Evolutionary conservation across 2,888 invertebrate species (phyloP).

Genomic region (Hypolimnas misippus): DNA sequence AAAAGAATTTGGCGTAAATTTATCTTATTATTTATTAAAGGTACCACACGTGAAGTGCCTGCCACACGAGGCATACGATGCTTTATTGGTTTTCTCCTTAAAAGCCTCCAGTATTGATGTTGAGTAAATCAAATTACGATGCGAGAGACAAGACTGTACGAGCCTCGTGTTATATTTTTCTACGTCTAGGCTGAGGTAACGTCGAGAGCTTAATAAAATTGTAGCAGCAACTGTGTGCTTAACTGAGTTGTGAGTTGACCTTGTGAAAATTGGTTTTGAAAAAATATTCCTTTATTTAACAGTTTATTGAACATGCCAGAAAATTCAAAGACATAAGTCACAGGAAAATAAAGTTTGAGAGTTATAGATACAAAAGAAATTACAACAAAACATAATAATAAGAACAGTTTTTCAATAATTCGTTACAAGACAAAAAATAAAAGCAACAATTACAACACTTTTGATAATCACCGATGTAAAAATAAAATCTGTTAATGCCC

Average conservation of each 20-base stretch:
- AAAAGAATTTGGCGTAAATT: background rate
- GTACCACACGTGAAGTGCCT: constrained; percentile 10
- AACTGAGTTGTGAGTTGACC: constrained; percentile 24
- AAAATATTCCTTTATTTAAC: too few relatives aligned
- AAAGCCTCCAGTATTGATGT: constrained; percentile 56
- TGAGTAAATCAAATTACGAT: constrained; percentile 60
- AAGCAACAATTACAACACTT: too few relatives aligned
- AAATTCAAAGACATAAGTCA: too few relatives aligned
- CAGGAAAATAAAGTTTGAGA: too few relatives aligned
- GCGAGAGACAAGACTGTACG: constrained; percentile 28
- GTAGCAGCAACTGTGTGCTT: constrained; percentile 20
- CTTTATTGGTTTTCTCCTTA: constrained; percentile 59
- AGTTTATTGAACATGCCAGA: too few relatives aligned
- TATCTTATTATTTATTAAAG: constrained; percentile 6
- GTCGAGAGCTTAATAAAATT: constrained; percentile 25
- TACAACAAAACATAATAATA: too few relatives aligned
- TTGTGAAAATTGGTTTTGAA: background rate
- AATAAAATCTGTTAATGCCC: too few relatives aligned
- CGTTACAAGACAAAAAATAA: too few relatives aligned
- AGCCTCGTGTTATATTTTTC: constrained; percentile 23
- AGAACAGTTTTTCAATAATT: too few relatives aligned
- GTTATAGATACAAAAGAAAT: too few relatives aligned
- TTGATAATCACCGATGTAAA: too few relatives aligned
- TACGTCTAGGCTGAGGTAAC: constrained; percentile 16
- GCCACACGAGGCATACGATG: constrained; percentile 38